phyloP scores from a whole-genome alignment of 2,797 vertebrate genomes.

The Gymnocypris eckloni region DNA sequence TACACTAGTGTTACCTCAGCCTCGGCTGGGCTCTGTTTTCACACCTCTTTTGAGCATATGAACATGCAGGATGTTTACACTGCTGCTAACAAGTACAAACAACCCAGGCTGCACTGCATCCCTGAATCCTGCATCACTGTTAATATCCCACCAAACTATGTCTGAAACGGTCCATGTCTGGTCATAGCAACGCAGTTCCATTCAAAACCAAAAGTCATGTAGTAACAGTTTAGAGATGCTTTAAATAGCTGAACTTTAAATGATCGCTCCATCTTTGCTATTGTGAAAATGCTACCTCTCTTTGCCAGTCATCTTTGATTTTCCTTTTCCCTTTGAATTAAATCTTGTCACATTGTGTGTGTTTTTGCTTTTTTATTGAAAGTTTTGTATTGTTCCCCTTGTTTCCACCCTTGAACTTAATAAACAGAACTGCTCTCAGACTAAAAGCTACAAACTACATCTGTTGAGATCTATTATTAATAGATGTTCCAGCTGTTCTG shows the following conservation, averaged over 20 bases:
- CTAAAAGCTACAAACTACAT: constrained; percentile 9
- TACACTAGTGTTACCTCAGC: constrained; percentile 1
- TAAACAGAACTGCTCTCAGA: background rate
- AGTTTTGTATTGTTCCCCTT: background rate
- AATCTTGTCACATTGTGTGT: background rate
- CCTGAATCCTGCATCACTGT: background rate
- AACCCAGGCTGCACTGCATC: background rate
- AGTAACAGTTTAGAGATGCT: background rate
- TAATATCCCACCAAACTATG: background rate
- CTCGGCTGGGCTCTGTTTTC: background rate
- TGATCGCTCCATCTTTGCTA: background rate
- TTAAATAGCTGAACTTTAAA: background rate
- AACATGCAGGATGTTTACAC: background rate
- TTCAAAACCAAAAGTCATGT: background rate
- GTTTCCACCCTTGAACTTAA: constrained; percentile 4
- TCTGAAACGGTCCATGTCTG: constrained; percentile 3
- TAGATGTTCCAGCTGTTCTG: background rate
- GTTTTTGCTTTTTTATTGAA: background rate
- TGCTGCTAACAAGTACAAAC: background rate
- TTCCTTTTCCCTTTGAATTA: background rate
- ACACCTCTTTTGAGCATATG: constrained; percentile 6
- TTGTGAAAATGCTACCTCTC: background rate
- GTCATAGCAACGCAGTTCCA: constrained; percentile 2
- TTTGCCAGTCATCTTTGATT: background rate
- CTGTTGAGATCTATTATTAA: constrained; percentile 2